Conservation (phyloP, 2,888 invertebrate species). For the Sphecodes monilicornis region DNA sequence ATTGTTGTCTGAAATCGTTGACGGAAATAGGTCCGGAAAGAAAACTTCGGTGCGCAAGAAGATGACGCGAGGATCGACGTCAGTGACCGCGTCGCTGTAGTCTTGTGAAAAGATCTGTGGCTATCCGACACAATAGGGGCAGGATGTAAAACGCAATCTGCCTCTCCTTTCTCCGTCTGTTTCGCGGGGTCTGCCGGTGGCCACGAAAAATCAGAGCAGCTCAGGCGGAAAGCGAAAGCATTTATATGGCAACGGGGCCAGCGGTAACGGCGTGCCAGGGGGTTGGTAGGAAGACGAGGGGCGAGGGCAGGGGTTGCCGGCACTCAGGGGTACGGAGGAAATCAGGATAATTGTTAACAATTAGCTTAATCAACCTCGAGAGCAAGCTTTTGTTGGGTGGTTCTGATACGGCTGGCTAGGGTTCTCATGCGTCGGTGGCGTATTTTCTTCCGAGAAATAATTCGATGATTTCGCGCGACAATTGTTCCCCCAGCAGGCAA, state of each 20-base stretch:
- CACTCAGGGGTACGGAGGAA: slow-evolving; percentile 80
- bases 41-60: not conserved
- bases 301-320: slow-evolving; percentile 75
- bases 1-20: not conserved
- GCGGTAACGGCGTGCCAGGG: slow-evolving; percentile 60
- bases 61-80: slow-evolving; percentile 47
- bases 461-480: slow-evolving; percentile 48
- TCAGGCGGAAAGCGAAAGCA: slow-evolving; percentile 79
- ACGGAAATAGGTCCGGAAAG: not conserved
- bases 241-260: slow-evolving; percentile 75
- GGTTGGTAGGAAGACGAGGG: slow-evolving; percentile 66
- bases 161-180: slow-evolving; percentile 36
- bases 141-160: slow-evolving; percentile 58
- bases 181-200: slow-evolving; percentile 54
- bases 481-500: slow-evolving; percentile 13
- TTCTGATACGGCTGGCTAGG: slow-evolving; percentile 71
- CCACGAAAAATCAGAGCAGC: slow-evolving; percentile 75
- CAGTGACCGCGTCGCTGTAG: slow-evolving; percentile 31
- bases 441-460: slow-evolving; percentile 55
- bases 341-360: slow-evolving; percentile 84
- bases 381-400: slow-evolving; percentile 81
- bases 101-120: slow-evolving; percentile 53
- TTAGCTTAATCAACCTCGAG: slow-evolving; percentile 84
- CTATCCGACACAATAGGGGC: slow-evolving; percentile 55
- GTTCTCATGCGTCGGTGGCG: slow-evolving; percentile 70